Conservation (phyloP, 2,797 vertebrate genomes). For the Heteromormyrus szaboi region DNA sequence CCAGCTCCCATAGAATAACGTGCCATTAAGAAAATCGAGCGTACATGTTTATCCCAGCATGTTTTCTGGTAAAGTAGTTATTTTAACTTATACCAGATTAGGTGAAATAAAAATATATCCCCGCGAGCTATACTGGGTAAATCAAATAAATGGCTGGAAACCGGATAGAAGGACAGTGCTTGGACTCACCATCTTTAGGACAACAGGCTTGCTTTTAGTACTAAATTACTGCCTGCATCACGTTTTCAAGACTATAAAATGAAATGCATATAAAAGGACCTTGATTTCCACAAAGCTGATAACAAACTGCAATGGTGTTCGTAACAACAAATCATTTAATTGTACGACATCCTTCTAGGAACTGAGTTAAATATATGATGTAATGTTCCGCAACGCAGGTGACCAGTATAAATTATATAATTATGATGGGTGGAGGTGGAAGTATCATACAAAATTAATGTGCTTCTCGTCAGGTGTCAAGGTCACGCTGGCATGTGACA, state of each 20-base stretch:
- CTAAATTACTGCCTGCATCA: neutral
- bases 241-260: conserved; percentile 13
- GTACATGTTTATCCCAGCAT: neutral
- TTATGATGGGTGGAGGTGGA: neutral
- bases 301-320: neutral
- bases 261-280: conserved; percentile 22
- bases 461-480: neutral
- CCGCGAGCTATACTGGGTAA: neutral
- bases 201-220: neutral
- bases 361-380: neutral
- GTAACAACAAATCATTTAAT: neutral
- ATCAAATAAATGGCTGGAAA: neutral
- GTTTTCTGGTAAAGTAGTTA: neutral
- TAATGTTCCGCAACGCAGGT: neutral
- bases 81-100: neutral
- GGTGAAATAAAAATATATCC: neutral
- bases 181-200: neutral
- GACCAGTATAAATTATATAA: neutral
- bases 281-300: neutral
- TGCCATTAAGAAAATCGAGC: neutral
- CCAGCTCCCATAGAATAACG: neutral
- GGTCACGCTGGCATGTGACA: neutral
- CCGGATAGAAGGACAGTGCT: neutral
- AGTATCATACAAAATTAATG: neutral
- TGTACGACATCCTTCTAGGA: neutral